Percentiles rank a stretch among this genome's conserved stretches.
phyloP scores from a whole-genome alignment of 2,888 invertebrate genomes.

The Synergus umbraculus region DNA sequence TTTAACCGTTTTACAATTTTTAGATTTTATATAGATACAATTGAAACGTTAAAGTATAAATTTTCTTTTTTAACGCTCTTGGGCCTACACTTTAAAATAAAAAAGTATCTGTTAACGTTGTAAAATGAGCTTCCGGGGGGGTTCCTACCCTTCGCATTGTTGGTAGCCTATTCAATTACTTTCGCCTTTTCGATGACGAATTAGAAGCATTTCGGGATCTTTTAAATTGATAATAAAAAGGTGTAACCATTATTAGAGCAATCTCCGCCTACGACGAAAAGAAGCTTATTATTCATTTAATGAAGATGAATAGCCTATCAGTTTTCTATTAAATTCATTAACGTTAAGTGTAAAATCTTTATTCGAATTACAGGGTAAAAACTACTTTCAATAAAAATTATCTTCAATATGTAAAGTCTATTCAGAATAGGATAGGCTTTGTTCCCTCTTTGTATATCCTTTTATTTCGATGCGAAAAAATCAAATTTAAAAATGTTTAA shows the following conservation, averaged over 20 bases:
- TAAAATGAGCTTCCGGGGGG: neutral
- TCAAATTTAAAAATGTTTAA: too few species aligned
- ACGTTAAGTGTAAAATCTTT: too few species aligned
- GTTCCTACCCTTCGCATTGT: neutral
- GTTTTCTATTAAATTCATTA: neutral
- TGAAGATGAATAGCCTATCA: neutral
- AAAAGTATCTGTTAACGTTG: neutral
- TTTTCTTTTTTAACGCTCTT: neutral
- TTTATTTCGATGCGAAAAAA: too few species aligned
- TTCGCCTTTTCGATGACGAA: neutral
- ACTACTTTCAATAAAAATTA: too few species aligned
- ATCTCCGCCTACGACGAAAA: neutral
- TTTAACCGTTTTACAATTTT: too few species aligned
- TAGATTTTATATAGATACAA: too few species aligned
- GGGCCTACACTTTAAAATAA: neutral
- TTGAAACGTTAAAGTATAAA: neutral
- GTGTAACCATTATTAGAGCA: neutral
- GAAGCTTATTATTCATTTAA: constrained; percentile 15
- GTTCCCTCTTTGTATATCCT: too few species aligned
- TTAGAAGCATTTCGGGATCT: neutral
- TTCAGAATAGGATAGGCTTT: too few species aligned
- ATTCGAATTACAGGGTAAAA: too few species aligned
- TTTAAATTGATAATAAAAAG: neutral
- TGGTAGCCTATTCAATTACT: neutral
- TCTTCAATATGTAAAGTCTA: too few species aligned